Base-by-base conservation (phyloP, 2,113 vertebrate species). In the Jacana jacana region DNA sequence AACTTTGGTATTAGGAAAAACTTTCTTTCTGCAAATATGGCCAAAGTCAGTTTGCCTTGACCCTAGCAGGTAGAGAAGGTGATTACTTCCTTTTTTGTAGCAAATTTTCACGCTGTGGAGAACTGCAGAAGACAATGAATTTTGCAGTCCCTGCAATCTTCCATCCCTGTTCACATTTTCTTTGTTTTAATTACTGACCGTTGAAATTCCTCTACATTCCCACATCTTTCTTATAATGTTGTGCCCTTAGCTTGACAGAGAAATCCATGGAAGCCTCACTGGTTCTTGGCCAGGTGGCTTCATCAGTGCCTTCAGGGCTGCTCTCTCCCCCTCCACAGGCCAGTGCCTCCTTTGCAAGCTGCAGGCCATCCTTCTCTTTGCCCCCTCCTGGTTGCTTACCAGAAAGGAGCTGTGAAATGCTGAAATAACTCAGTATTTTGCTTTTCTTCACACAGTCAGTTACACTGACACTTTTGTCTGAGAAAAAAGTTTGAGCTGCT, bases 141-240 rank as follows among this genome's bases (percentile, higher is more conserved):
- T 71, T 46, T 6, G 2, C 48, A 70, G 11, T 25, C 10, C 7
- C 13, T 61, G 13, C 17, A 73, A 9, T 33, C 46, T 75, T 85
- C 63, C 2, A 0, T 40, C 4, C n/a, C 7, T 0, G 2, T 15
- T 40, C 5, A 0, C 31, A 16, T 79, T 90, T 71, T 63, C 44
- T 70, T 1, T 7, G 6, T 78, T 23, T 46, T 22, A 17, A 0
- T 69, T 61, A 28, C 51, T 24, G 12, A n/a, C 42, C 17, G 0
- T 2, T 49, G 19, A 46, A 54, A 4, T 31, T 80, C 22, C 11
- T 72, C 10, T 19, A 12, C 12, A 37, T 49, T 81, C 51, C 22
- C 7, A 63, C 3, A 17, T 39, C 22, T 69, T 81, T 76, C 31
- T 55, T 17, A 10, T 7, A 25, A 19, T 0, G 0, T 25, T 17